Evolutionary conservation across 1,140 invertebrate genomes (phyloP).

Genomic region (Macrobrachium rosenbergii): DNA sequence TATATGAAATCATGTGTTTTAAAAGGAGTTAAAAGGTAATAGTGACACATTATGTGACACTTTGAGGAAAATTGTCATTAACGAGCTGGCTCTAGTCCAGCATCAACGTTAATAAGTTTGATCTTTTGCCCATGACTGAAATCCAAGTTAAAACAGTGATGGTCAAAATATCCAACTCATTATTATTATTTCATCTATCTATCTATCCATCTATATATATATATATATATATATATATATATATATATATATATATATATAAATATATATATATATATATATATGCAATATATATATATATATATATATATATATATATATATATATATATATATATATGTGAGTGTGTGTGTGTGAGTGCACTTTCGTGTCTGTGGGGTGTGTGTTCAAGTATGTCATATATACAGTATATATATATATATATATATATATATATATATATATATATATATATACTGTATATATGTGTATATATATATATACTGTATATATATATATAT

Average conservation of each 20-base stretch:
- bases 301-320: not conserved
- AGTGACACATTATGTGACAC: too few relatives aligned
- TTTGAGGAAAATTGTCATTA: too few relatives aligned
- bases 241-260: conserved; percentile 1
- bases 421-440: not conserved
- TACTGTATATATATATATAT: not conserved
- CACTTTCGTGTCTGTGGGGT: too few relatives aligned
- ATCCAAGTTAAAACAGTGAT: too few relatives aligned
- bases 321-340: not conserved
- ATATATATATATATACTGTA: not conserved
- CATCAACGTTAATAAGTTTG: too few relatives aligned
- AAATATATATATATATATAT: not conserved
- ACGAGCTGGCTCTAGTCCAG: too few relatives aligned
- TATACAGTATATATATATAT: not conserved
- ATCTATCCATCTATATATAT: not conserved
- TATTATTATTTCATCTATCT: not conserved
- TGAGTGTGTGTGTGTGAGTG: not conserved
- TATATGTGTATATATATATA: not conserved
- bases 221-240: not conserved
- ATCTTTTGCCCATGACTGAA: too few relatives aligned
- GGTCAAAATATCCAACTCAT: too few relatives aligned
- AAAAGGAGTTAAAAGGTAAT: too few relatives aligned
- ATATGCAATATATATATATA: not conserved
- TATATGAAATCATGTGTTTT: too few relatives aligned
- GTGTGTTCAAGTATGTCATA: too few relatives aligned